Evolutionary conservation across 2,797 vertebrate species (phyloP).

Genomic region (Oreochromis mossambicus): DNA sequence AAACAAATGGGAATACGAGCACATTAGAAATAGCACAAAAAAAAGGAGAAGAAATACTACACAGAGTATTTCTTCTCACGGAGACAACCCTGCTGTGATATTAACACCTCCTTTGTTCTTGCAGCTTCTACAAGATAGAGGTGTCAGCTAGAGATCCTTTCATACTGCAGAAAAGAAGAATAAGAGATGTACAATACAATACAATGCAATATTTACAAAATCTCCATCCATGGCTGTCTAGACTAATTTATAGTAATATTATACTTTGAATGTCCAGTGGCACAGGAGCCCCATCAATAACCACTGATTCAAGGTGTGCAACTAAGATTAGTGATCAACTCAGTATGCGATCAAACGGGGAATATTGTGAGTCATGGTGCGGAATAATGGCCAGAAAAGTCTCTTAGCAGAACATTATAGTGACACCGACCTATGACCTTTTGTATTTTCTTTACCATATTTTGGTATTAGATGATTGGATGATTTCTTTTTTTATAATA

Average conservation of each 20-base stretch:
- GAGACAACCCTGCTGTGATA: not conserved
- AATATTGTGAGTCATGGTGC: not conserved
- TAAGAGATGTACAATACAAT: not conserved
- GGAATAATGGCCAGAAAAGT: not conserved
- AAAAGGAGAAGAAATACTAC: conserved; percentile 5
- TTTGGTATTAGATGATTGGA: not conserved
- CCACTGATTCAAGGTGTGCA: not conserved
- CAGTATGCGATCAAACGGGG: not conserved
- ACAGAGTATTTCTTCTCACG: too few species aligned
- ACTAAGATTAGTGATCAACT: not conserved
- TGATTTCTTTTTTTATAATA: not conserved
- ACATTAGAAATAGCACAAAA: conserved; percentile 32
- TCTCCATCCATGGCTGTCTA: not conserved
- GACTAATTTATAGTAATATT: not conserved
- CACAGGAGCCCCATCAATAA: not conserved
- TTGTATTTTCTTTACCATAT: not conserved
- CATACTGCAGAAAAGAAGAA: not conserved
- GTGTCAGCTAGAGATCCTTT: conserved; percentile 47
- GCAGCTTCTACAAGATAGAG: not conserved
- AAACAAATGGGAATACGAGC: conserved; percentile 21
- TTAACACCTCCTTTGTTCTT: not conserved
- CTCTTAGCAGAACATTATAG: not conserved
- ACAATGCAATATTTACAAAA: not conserved
- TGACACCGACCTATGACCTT: not conserved
- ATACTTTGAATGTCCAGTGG: not conserved